These are phyloP conservation scores for Drosophila nigritarsus DNA, from an alignment of 2,888 invertebrate species.

Conservation along the genomic window DNA sequence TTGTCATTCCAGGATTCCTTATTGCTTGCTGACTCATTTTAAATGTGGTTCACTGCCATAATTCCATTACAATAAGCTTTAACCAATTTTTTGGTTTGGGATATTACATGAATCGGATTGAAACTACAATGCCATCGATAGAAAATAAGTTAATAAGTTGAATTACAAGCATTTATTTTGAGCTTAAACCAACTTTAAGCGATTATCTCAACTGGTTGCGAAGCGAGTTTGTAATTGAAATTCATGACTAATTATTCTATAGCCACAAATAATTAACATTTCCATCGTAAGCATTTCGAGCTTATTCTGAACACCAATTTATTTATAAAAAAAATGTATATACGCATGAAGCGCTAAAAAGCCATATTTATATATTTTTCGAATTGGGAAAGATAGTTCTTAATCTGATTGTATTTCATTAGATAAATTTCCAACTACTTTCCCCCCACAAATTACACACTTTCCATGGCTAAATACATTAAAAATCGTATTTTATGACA, in stretches of 20 bases:
- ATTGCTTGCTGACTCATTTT: not conserved
- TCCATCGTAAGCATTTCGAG: not conserved
- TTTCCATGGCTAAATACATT: not conserved
- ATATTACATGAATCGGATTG: too few species aligned
- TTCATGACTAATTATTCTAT: not conserved
- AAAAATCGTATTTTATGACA: not conserved
- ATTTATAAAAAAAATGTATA: too few species aligned
- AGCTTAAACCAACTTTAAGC: not conserved
- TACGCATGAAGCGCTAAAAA: not conserved
- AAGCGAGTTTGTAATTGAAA: not conserved
- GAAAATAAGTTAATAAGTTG: too few species aligned
- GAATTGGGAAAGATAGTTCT: not conserved
- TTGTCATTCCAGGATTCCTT: not conserved
- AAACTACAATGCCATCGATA: too few species aligned
- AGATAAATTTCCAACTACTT: not conserved
- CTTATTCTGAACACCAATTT: too few species aligned
- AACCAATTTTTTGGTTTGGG: too few species aligned
- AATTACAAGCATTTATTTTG: too few species aligned
- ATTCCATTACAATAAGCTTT: too few species aligned
- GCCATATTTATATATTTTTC: not conserved
- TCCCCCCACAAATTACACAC: not conserved
- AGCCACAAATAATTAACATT: not conserved
- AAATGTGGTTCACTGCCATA: too few species aligned
- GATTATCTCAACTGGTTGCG: not conserved
- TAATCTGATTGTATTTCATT: not conserved